These are phyloP conservation scores for Apodemia zela DNA, from an alignment of 2,888 invertebrate genomes.

Conservation along the genomic window DNA sequence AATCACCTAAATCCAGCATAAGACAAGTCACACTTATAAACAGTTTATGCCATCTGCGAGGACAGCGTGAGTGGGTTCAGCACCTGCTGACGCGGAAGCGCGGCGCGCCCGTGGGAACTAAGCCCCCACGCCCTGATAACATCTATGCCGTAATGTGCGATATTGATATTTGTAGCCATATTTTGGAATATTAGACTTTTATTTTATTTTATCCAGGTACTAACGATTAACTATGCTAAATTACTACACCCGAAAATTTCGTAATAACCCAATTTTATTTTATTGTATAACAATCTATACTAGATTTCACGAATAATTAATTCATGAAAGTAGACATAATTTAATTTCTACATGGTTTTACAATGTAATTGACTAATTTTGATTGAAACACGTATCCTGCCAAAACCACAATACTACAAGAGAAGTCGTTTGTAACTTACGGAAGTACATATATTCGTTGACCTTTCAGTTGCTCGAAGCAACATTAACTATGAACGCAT, in stretches of 20 bases:
- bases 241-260: too few species aligned
- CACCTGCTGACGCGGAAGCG: conserved; percentile 7
- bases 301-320: too few species aligned
- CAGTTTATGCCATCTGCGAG: not conserved
- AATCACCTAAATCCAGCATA: too few species aligned
- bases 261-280: too few species aligned
- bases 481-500: not conserved
- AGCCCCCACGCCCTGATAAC: not conserved
- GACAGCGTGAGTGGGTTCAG: not conserved
- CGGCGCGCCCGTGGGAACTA: not conserved
- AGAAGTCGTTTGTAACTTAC: not conserved
- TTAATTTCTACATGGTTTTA: not conserved
- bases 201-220: too few species aligned
- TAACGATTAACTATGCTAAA: too few species aligned
- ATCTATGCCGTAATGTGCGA: not conserved
- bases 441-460: not conserved
- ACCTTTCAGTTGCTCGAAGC: not conserved
- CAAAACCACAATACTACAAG: not conserved
- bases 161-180: not conserved
- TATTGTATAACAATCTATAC: too few species aligned
- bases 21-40: not conserved
- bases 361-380: not conserved
- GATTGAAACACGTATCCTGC: not conserved
- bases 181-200: too few species aligned
- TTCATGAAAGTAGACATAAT: too few species aligned